These are phyloP conservation scores for Microctenopoma lineatum DNA, from an alignment of 2,797 vertebrate genomes.

Conservation along the genomic window DNA sequence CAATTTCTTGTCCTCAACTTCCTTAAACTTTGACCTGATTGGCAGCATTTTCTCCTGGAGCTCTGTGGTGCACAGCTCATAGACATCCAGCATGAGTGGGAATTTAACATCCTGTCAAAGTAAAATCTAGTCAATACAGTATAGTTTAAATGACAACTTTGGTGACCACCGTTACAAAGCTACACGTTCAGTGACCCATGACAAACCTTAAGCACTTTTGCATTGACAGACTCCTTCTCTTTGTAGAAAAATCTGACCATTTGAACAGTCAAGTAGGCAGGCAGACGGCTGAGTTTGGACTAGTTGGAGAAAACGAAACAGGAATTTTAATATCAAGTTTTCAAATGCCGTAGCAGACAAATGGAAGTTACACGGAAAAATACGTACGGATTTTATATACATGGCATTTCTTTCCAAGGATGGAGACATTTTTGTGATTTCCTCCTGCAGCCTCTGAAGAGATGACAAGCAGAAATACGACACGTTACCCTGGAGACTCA, in stretches of 20 bases:
- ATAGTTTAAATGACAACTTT: not conserved
- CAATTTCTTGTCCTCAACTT: constrained; percentile 94
- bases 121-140: not conserved
- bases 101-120: constrained; percentile 94
- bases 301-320: constrained; percentile 53
- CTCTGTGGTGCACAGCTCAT: constrained; percentile 93
- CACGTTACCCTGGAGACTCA: constrained; percentile 5
- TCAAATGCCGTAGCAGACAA: not conserved
- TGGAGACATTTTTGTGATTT: constrained; percentile 97
- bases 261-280: constrained; percentile 96
- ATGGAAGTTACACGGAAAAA: not conserved
- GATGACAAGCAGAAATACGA: constrained; percentile 10
- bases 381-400: constrained; percentile 97
- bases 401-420: constrained; percentile 96
- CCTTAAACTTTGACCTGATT: constrained; percentile 95
- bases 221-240: constrained; percentile 99
- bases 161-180: not conserved
- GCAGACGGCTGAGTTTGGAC: constrained; percentile 97
- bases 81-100: constrained; percentile 98
- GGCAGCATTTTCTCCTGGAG: constrained; percentile 96
- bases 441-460: constrained; percentile 94
- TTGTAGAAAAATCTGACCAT: constrained; percentile 99
- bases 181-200: not conserved
- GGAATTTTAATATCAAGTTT: not conserved
- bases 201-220: constrained; percentile 98